Percentiles rank a stretch among this genome's conserved stretches.
Conservation (phyloP, 2,888 invertebrate species). For the Drosophila neonasuta region DNA sequence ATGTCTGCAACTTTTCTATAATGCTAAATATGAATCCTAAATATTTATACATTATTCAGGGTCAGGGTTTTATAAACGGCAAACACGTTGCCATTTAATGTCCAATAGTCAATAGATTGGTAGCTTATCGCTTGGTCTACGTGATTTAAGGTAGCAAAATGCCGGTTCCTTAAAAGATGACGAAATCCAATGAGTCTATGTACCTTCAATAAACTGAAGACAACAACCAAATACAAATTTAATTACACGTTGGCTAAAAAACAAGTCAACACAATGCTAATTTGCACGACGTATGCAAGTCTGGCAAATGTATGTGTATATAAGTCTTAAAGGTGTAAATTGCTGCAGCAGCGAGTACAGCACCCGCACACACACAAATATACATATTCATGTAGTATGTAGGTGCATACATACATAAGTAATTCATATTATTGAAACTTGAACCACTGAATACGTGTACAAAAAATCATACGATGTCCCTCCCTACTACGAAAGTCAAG, state of each 20-base stretch:
- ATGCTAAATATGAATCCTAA: conserved; percentile 30
- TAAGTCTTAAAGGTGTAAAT: conserved; percentile 10
- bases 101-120: background rate
- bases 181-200: conserved; percentile 8
- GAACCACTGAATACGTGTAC: conserved; percentile 56
- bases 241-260: conserved; percentile 13
- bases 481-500: conserved; percentile 21
- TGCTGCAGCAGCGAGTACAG: conserved; percentile 7
- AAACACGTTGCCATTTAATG: conserved; percentile 7
- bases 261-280: conserved; percentile 1
- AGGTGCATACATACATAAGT: background rate
- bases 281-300: background rate
- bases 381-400: background rate
- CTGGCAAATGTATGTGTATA: background rate
- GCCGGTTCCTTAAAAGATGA: conserved; percentile 12
- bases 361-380: conserved; percentile 11
- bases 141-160: background rate
- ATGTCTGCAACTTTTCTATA: background rate
- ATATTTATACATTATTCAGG: conserved; percentile 45
- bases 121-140: conserved; percentile 8
- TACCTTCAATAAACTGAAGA: background rate
- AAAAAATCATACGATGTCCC: conserved; percentile 70
- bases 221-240: background rate
- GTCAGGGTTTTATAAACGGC: conserved; percentile 53
- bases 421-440: conserved; percentile 48